Evolutionary conservation across 2,888 invertebrate species (phyloP), one percentile per base, ranked within the genome.

Genomic region (Aethes cnicana): DNA sequence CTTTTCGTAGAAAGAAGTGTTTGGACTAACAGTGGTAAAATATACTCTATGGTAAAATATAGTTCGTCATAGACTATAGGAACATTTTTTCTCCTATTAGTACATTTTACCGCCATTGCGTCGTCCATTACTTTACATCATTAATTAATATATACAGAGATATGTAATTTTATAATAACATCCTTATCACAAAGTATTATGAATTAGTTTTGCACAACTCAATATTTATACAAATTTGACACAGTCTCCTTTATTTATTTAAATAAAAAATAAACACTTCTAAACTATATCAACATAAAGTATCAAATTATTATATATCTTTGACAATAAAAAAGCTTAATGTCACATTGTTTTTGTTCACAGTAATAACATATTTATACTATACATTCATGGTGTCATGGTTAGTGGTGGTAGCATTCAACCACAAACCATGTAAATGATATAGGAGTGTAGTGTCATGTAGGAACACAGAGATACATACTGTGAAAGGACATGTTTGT

Each of bases 151-250:
- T 44, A 46, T 50, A 41, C 49, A 47, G 20, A 55, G 60, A 62
- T 62, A 60, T 62, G 60, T 54, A 55, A 57, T 58, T 46, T 44
- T 49, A 54, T 43, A 44, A 52, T 57, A 56, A 58, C 54, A 53
- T 53, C 43, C 56, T 54, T 60, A 62, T 62, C 55, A 58, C 60
- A 62, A 56, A 48, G 47, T 58, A 62, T 57, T 62, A 62, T 57
- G 53, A 56, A 57, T 44, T 59, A 57, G 47, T 58, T 58, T 52
- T 46, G 46, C 46, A 46, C 46, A 20, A 26, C 28, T 44, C 11
- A 16, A 30, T 28, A 25, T 46, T 52, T 52, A 42, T 36, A 58
- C 55, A 58, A n/a, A 37, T 47, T 54, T 44, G 42, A 39, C 43
- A 55, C 14, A 48, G 35, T 35, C 36, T 25, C 26, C 33, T 47